These are phyloP conservation scores for Oreocharis arfaki DNA, from an alignment of 2,113 vertebrate species.

Conservation along the genomic window DNA sequence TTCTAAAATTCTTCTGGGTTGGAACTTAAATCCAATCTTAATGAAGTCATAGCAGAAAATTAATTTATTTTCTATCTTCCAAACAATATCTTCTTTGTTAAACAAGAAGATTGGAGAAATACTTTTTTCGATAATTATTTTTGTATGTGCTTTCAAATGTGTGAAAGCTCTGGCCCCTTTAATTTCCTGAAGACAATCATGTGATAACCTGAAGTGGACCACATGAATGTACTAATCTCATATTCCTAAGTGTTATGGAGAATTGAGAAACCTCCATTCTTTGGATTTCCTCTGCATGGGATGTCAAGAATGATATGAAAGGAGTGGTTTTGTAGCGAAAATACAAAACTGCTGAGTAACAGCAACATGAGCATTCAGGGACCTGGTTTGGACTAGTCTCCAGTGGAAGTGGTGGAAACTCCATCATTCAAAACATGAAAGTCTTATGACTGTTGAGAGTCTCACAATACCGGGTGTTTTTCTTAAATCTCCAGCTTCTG, in stretches of 20 bases:
- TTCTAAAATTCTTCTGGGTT: conserved; percentile 52
- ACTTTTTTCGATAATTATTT: not conserved
- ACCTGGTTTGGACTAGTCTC: not conserved
- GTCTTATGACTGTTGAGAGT: not conserved
- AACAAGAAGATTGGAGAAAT: not conserved
- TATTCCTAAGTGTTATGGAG: not conserved
- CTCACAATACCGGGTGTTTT: not conserved
- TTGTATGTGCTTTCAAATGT: not conserved
- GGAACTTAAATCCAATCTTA: conserved; percentile 62
- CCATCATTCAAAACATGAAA: conserved; percentile 24
- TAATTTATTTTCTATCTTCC: conserved; percentile 56
- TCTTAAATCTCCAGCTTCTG: conserved; percentile 10
- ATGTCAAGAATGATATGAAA: conserved; percentile 23
- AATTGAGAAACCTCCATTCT: not conserved
- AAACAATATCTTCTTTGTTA: conserved; percentile 50
- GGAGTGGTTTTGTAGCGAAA: conserved; percentile 17
- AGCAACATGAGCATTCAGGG: conserved; percentile 9
- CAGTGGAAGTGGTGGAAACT: conserved; percentile 36
- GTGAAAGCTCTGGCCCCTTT: not conserved
- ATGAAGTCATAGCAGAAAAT: conserved; percentile 52
- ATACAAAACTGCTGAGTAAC: conserved; percentile 45
- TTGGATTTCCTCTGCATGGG: conserved; percentile 1
- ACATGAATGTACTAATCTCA: not conserved
- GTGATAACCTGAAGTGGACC: conserved; percentile 28
- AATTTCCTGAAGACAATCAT: conserved; percentile 40